Conservation (phyloP, 2,797 vertebrate species). For the Coregonus ussuriensis region DNA sequence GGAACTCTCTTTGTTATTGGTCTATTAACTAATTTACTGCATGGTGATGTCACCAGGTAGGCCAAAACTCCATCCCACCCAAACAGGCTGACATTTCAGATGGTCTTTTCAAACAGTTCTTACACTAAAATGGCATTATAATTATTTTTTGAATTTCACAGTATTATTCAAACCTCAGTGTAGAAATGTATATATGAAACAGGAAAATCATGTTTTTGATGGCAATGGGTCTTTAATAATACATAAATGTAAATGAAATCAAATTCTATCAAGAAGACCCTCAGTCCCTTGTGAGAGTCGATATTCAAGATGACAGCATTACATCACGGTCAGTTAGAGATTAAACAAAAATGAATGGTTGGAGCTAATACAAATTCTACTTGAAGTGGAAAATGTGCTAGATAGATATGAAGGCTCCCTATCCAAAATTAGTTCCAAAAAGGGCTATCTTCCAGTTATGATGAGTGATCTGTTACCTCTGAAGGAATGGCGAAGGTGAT, state of each 20-base stretch:
- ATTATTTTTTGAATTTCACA: too few relatives aligned
- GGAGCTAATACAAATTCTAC: not conserved
- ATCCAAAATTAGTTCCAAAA: not conserved
- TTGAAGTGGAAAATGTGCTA: not conserved
- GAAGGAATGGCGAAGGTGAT: conserved; percentile 20
- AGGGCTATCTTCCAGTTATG: not conserved
- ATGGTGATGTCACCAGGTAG: too few relatives aligned
- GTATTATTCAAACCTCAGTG: too few relatives aligned
- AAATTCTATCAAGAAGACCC: not conserved
- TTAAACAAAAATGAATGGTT: not conserved
- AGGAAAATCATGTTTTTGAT: too few relatives aligned
- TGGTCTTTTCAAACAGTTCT: too few relatives aligned
- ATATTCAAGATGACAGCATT: not conserved
- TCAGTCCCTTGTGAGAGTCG: not conserved
- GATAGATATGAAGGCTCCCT: not conserved
- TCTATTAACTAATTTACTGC: too few relatives aligned
- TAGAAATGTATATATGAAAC: too few relatives aligned
- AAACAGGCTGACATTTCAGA: too few relatives aligned
- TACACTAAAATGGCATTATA: too few relatives aligned
- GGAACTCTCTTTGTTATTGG: too few relatives aligned
- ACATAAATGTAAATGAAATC: not conserved
- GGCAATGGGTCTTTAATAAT: too few relatives aligned
- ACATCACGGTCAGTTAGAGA: not conserved
- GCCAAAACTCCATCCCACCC: too few relatives aligned
- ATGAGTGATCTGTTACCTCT: not conserved